Evolutionary conservation across 2,113 vertebrate genomes (phyloP).

Genomic region (Calypte anna): DNA sequence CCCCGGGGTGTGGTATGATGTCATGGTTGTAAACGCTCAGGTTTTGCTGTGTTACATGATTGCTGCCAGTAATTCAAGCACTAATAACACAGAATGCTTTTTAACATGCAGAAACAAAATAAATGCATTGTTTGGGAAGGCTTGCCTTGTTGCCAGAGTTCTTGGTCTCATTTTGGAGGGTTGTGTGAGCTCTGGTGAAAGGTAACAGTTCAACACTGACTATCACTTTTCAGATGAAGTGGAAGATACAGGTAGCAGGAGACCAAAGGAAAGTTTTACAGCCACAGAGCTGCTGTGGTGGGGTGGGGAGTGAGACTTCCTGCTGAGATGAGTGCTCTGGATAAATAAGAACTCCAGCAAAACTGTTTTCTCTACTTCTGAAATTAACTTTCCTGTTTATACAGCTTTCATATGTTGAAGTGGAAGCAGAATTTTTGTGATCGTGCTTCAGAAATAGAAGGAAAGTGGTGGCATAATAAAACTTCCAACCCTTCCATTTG

Average conservation of each 20-base stretch:
- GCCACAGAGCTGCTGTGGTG: not conserved
- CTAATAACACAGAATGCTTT: not conserved
- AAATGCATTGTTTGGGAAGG: not conserved
- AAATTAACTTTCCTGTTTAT: conserved; percentile 51
- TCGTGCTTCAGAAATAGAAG: not conserved
- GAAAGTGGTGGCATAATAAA: not conserved
- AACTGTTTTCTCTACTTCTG: conserved; percentile 50
- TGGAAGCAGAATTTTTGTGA: not conserved
- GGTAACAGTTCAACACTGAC: not conserved
- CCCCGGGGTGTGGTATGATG: not conserved
- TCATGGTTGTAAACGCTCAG: rapidly evolving
- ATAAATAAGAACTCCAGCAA: not conserved
- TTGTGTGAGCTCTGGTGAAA: not conserved
- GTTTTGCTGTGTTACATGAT: not conserved
- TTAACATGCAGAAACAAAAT: not conserved
- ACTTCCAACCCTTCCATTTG: not conserved
- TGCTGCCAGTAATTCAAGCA: not conserved
- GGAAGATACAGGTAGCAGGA: not conserved
- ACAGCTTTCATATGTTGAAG: not conserved
- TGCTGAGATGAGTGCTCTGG: not conserved
- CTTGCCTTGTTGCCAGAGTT: not conserved
- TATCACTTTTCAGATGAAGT: not conserved
- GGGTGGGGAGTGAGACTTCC: conserved; percentile 1
- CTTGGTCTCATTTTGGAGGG: rapidly evolving
- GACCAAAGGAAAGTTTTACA: not conserved